Base-by-base conservation (phyloP, 2,797 vertebrate species). In the Sebastes oblongus region DNA sequence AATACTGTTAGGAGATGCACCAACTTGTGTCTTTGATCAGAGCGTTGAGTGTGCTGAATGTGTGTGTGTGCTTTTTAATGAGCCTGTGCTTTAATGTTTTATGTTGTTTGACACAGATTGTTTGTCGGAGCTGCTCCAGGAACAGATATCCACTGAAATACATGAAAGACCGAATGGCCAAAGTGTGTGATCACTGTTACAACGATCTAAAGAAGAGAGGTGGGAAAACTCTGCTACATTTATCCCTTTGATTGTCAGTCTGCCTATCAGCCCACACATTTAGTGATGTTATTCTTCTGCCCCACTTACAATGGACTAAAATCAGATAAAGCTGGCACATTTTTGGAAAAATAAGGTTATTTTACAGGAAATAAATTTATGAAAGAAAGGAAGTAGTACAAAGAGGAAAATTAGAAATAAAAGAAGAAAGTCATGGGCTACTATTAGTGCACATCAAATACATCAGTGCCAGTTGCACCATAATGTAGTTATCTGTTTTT, bases 81-180 rank as follows among this genome's bases (percentile, higher is more conserved):
- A 60, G 16, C 4, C 8, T 34, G 30, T 75, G 34, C 5, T 75
- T 34, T 42, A 7, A 22, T 54, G 20, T 39, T 54, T 55, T 34
- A 14, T 90, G 52, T 27, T 77, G 4, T 75, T 61, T 72, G 25
- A 70, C 59, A 60, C 92, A 99, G 98, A 98, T 99, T 65, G 96
- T 99, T 76, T 99, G 98, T 92, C 95, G 97, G 86, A 97, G 97
- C 92, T 99, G 98, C 88, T 98, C 97, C 60, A 96, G 96, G 87
- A 99, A 98, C 94, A 97, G 98, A 91, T 97, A 97, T 86, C 97
- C 98, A 10, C 96, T 99, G 77, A 99, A 97, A 90, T 99, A 99
- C 95, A 97, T 99, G 95, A 98, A 97, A 91, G 97, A 98, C 88
- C 96, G 97, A 74, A 93, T 96, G 93, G 97, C 97, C 81, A 99